Evolutionary conservation across 2,113 vertebrate genomes (phyloP), one percentile per base, ranked within the genome.

Genomic region (Girardinichthys multiradiatus): DNA sequence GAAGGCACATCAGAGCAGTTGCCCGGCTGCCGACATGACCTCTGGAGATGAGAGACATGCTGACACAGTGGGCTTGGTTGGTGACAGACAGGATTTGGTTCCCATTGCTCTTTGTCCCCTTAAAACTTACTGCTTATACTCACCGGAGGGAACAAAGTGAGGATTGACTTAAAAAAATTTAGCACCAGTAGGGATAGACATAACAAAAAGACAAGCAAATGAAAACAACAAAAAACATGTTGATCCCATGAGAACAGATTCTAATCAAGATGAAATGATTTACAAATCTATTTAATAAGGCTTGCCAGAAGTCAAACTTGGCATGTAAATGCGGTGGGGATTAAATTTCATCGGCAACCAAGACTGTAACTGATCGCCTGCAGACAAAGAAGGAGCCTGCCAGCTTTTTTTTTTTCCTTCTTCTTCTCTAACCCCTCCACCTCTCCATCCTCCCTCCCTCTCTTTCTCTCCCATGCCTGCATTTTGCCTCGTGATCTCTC

Each of bases 261-360:
- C 88, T 92, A 93, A 94, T 92, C 89, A 91, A 92, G 92, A 93
- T 94, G 90, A 93, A 93, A 93, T 91, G 90, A 93, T 92, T 92
- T 92, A 93, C 92, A 94, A 92, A 94, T 93, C 92, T 93, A 92
- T 93, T 93, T 93, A 93, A 93, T 93, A 92, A 90, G 91, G 88
- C 89, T 91, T 90, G 92, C 92, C 92, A 93, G 90, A 91, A 93
- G 92, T 92, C 91, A 92, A 91, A 92, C 91, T 93, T 93, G 92
- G 93, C 92, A 93, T 92, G 91, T 89, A 91, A 93, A 93, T 91
- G 92, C 82, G 76, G 92, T 83, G 82, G 86, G 90, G 90, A 93
- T 93, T 92, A 90, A 90, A 92, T 93, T 93, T 93, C 91, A 93
- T 91, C 91, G 82, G 90, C 89, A 91, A 93, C 90, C 91, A 92